Base-by-base conservation (phyloP, 1,140 invertebrate genomes). In the Drosophila kohkoa region DNA sequence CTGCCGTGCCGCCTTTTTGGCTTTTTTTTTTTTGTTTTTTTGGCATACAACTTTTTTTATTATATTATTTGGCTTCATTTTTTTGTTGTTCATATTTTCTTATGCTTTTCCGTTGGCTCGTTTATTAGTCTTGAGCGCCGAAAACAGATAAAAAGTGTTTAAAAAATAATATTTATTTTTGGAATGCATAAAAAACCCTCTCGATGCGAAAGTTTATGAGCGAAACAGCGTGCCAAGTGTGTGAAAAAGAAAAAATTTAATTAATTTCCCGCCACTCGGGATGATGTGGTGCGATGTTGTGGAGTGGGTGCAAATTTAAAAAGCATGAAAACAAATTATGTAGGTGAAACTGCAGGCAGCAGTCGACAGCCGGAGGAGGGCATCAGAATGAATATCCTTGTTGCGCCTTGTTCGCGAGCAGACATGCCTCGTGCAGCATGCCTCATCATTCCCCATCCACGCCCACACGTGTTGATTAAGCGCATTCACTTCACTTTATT, bases 401-500 rank as follows among this genome's bases (percentile, higher is more conserved):
- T 54, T 71, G 49, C 28, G 28, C 51, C 54, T 35, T 43, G 13
- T n/a, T 25, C 13, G 2, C 11, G 7, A 45, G 1, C 58, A 28
- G 35, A 20, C 28, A 55, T 11, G 30, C 30, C 20, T 11, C 3
- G 1, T 30, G 25, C 35, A 38, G 35, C 28, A 55, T 11, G 30
- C 30, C 11, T 43, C 41, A 43, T 43, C 5, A 11, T 13, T 43
- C 41, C 41, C 2, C 11, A 6, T 6, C 28, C 52, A 16, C n/a
- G 54, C 54, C 54, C 54, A 73, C 68, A 75, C 67, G 81, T 83
- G 85, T 89, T 88, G 85, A 88, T 89, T 83, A 88, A 88, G 81
- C 81, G 85, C 85, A 88, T 83, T 88, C 85, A 89, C 81, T 87
- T 83, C 79, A 89, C 80, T 88, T 81, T 89, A 88, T 88, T 88